Evolutionary conservation across 2,113 vertebrate genomes (phyloP), one percentile per base, ranked within the genome.

Genomic region (Malurus elegans): DNA sequence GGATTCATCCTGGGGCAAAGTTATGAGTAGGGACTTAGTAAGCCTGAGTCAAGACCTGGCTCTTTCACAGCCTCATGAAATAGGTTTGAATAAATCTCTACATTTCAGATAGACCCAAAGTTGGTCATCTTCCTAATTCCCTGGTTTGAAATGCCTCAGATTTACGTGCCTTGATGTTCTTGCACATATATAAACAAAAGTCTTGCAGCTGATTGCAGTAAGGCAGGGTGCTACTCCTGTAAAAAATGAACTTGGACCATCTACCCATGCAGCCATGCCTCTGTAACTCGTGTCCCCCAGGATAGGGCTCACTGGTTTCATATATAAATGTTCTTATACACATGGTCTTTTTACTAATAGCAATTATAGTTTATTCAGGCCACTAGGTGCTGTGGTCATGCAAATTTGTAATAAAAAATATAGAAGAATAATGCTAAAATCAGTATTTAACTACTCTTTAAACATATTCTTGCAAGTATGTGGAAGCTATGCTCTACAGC

Each of bases 81-180:
- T 15, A 79, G 18, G 18, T 60, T 76, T 73, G 51, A 54, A 65
- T 53, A 64, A 94, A 48, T 61, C 44, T 32, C 19, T 40, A 3
- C 61, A 6, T 48, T 82, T 82, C 53, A 40, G n/a, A 50, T 74
- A 54, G 18, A 53, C 6, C 4, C 24, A 28, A 85, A 80, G 4
- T 31, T 9, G 4, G 62, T 80, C 20, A n/a, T 29, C 10, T 83
- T 86, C 42, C 31, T 78, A 47, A 82, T 45, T 86, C 29, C 23
- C 13, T 65, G 20, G 17, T 58, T 88, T 80, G 23, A 83, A 76
- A 51, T 56, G 45, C 66, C 56, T 80, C 51, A 60, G n/a, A 44
- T 42, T 79, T 45, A 79, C 4, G 4, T 50, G 21, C 5, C 62
- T 34, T 0, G 0, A 10, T 64, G 4, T 66, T 67, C 24, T 75